Percentiles rank a stretch among this genome's conserved stretches.
Evolutionary conservation across 2,888 invertebrate genomes (phyloP).

Genomic region (Cheilosia urbana): DNA sequence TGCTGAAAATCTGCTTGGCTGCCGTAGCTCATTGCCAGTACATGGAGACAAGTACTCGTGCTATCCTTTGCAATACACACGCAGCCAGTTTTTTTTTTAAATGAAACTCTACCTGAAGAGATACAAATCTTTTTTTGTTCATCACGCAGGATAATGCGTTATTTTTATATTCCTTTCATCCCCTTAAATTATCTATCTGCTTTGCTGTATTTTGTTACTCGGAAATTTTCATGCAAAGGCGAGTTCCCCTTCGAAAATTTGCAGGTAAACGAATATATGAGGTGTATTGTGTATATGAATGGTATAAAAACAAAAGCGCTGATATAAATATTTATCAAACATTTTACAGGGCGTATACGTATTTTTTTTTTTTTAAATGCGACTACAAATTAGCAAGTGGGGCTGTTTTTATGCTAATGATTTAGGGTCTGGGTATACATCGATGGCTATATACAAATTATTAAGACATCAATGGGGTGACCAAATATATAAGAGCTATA

Average conservation of each 20-base stretch:
- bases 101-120: neutral
- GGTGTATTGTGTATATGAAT: neutral
- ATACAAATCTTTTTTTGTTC: neutral
- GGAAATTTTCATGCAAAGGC: neutral
- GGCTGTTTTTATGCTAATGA: neutral
- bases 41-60: neutral
- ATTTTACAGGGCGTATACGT: conserved; percentile 33
- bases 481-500: conserved; percentile 12
- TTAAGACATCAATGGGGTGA: neutral
- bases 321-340: conserved; percentile 4
- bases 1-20: conserved; percentile 3
- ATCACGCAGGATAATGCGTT: conserved; percentile 30
- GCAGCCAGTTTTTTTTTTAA: conserved; percentile 3
- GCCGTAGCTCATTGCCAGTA: conserved; percentile 25
- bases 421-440: neutral
- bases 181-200: conserved; percentile 37
- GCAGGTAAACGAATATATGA: neutral
- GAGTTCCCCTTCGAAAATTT: neutral
- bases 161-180: conserved; percentile 17
- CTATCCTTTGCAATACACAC: neutral
- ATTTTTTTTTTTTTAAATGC: conserved; percentile 46
- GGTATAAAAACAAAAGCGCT: neutral
- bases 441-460: conserved; percentile 7
- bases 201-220: conserved; percentile 2
- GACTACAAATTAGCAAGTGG: conserved; percentile 26